These are phyloP conservation scores for Vimba vimba DNA, from an alignment of 2,113 vertebrate species.

Conservation along the genomic window DNA sequence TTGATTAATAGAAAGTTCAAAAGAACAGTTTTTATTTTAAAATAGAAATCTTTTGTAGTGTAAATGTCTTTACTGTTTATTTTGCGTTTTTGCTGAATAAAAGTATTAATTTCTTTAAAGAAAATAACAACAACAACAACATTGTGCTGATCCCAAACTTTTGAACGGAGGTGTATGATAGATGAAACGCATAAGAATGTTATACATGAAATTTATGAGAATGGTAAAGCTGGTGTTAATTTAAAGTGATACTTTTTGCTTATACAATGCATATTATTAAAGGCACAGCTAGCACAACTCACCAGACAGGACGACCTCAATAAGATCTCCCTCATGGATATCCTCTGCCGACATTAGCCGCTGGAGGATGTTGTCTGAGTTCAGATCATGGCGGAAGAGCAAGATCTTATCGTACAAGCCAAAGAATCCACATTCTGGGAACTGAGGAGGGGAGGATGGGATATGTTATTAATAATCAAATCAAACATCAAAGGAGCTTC, in stretches of 20 bases:
- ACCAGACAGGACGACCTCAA: constrained; percentile 97
- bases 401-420: constrained; percentile 99
- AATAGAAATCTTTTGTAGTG: not conserved
- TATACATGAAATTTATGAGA: not conserved
- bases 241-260: not conserved
- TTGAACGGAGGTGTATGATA: not conserved
- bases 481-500: not conserved
- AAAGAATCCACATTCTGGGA: constrained; percentile 98
- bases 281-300: constrained; percentile 54
- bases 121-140: not conserved
- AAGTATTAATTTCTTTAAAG: not conserved
- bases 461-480: constrained; percentile 21
- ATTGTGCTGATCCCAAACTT: not conserved
- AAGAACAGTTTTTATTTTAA: not conserved
- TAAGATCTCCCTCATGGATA: constrained; percentile 94
- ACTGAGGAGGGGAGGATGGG: constrained; percentile 76
- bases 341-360: constrained; percentile 91
- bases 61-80: not conserved
- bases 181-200: not conserved
- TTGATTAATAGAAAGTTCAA: not conserved
- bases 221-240: not conserved
- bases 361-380: constrained; percentile 96
- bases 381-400: constrained; percentile 95
- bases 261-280: not conserved
- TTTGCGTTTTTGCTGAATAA: not conserved